These are phyloP conservation scores for Psittacula derbiana DNA, from an alignment of 2,797 vertebrate genomes.

Conservation along the genomic window DNA sequence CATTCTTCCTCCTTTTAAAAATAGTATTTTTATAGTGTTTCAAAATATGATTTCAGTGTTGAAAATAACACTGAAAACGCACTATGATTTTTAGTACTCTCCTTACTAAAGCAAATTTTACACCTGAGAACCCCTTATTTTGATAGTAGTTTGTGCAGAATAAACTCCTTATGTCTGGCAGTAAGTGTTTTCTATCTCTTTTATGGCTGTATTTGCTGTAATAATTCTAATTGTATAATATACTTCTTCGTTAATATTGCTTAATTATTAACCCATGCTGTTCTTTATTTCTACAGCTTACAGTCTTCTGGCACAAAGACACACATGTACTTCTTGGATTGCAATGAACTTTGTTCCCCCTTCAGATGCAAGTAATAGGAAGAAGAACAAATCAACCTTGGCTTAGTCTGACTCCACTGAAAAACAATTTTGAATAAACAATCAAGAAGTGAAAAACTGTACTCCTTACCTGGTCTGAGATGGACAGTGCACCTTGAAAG, in stretches of 20 bases:
- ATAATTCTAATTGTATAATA: background rate
- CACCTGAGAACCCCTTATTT: background rate
- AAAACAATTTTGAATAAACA: background rate
- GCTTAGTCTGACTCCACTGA: background rate
- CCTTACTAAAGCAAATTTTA: background rate
- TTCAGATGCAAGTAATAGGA: constrained; percentile 1
- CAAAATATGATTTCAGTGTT: background rate
- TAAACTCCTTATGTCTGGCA: background rate
- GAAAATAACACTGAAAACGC: background rate
- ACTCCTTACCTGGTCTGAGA: constrained; percentile 58
- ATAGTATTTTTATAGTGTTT: background rate
- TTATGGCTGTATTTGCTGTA: background rate
- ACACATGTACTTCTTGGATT: background rate
- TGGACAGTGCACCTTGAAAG: constrained; percentile 41
- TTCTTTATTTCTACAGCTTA: background rate
- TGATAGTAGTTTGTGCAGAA: background rate
- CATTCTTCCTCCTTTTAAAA: constrained; percentile 7
- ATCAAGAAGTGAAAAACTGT: constrained; percentile 36
- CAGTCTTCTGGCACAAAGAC: background rate
- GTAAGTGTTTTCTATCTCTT: background rate
- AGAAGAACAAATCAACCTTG: background rate
- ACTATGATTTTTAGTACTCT: background rate
- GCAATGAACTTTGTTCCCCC: constrained; percentile 10
- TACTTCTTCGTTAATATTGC: background rate
- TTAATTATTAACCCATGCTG: background rate